Percentiles rank a stretch among this genome's conserved stretches.
phyloP scores from a whole-genome alignment of 2,888 invertebrate species.

The Amiota communis region DNA sequence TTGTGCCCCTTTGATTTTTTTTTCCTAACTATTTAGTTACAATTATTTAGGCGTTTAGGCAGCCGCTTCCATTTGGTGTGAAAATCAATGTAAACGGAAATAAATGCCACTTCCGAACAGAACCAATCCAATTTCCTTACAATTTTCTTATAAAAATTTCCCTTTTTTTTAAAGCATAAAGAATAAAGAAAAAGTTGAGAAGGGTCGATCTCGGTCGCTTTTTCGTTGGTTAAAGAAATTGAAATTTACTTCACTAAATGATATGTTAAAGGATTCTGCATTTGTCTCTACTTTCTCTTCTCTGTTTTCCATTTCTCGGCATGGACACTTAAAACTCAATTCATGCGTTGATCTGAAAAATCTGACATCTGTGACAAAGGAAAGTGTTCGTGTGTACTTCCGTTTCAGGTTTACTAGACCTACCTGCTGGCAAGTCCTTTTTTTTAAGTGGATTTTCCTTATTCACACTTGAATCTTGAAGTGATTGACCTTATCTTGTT shows the following conservation, averaged over 20 bases:
- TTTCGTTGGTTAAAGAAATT: slow-evolving; percentile 41
- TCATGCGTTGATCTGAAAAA: slow-evolving; percentile 17
- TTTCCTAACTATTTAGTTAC: too few relatives aligned
- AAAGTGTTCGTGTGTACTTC: slow-evolving; percentile 50
- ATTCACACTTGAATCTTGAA: slow-evolving; percentile 6
- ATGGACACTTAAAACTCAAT: slow-evolving; percentile 44
- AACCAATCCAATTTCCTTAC: neutral
- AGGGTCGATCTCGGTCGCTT: neutral
- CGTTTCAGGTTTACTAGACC: slow-evolving; percentile 44
- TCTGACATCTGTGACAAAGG: neutral
- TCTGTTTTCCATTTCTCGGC: neutral
- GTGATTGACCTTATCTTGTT: slow-evolving; percentile 1
- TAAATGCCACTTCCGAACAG: slow-evolving; percentile 7
- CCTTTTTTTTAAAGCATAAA: neutral
- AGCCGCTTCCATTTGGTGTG: slow-evolving; percentile 9
- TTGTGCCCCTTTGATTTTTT: too few relatives aligned
- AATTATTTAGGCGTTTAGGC: neutral
- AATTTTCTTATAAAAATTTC: neutral
- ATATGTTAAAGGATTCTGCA: slow-evolving; percentile 42
- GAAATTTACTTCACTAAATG: slow-evolving; percentile 43
- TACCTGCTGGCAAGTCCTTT: slow-evolving; percentile 2
- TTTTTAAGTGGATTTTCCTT: neutral
- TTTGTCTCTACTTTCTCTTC: neutral
- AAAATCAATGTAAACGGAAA: slow-evolving; percentile 1
- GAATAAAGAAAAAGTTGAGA: neutral